Conservation (phyloP, 2,113 vertebrate genomes). For the Panthera uncia region DNA sequence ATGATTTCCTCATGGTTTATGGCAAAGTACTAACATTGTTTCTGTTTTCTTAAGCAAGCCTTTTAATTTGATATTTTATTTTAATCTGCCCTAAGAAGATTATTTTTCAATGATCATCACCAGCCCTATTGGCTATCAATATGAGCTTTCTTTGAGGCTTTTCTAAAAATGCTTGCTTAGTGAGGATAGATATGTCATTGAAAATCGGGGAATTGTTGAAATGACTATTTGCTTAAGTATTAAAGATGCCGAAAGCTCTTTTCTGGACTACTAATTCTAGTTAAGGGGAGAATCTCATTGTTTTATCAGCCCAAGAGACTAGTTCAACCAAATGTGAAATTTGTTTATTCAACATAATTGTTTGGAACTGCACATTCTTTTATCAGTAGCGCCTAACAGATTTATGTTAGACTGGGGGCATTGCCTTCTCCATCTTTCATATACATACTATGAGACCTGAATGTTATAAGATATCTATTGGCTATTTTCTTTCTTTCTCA, state of each 20-base stretch:
- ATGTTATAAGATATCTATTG: background rate
- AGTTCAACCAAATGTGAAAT: background rate
- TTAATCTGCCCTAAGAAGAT: background rate
- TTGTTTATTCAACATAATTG: background rate
- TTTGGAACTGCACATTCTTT: background rate
- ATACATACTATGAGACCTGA: background rate
- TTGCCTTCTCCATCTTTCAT: background rate
- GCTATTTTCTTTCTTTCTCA: background rate
- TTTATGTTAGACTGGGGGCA: background rate
- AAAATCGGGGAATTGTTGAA: conserved; percentile 3
- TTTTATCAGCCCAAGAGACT: background rate
- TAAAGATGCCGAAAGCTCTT: background rate
- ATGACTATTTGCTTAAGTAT: background rate
- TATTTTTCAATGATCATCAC: background rate
- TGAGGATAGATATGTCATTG: background rate
- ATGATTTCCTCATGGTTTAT: background rate
- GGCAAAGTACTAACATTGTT: background rate
- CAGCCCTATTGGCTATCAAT: background rate
- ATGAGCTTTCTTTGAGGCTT: background rate
- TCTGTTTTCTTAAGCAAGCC: background rate
- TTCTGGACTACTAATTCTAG: background rate
- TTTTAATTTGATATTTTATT: conserved; percentile 14
- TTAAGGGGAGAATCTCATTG: background rate
- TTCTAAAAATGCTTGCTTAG: conserved; percentile 12
- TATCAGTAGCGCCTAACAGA: background rate